Evolutionary conservation across 2,888 invertebrate genomes (phyloP).

Genomic region (Lasioglossum zephyrum): DNA sequence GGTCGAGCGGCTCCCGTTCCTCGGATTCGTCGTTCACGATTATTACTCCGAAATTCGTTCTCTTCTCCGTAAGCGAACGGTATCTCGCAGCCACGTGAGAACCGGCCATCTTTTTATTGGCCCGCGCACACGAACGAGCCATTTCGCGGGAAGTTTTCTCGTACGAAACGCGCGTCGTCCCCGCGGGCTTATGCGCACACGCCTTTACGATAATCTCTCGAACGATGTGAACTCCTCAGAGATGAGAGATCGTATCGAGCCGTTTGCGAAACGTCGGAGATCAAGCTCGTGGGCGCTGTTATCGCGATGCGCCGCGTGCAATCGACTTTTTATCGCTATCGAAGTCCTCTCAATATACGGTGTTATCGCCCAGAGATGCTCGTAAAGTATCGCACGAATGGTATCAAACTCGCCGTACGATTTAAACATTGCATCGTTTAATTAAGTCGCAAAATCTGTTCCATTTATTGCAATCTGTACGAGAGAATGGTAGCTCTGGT

Average conservation of each 20-base stretch:
- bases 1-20: constrained; percentile 68
- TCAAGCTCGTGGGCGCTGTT: constrained; percentile 8
- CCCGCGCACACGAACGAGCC: constrained; percentile 26
- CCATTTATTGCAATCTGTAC: not conserved
- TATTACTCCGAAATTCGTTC: constrained; percentile 68
- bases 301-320: constrained; percentile 6
- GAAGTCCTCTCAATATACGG: not conserved
- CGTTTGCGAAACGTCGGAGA: constrained; percentile 1
- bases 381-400: not conserved
- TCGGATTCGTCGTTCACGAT: constrained; percentile 66
- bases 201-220: constrained; percentile 47
- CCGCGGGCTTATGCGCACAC: constrained; percentile 6
- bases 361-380: not conserved
- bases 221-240: constrained; percentile 8
- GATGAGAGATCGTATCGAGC: constrained; percentile 18
- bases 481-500: not conserved
- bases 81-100: constrained; percentile 24
- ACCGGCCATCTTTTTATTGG: constrained; percentile 56
- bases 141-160: constrained; percentile 43
- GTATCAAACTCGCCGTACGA: not conserved
- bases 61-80: not conserved
- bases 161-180: constrained; percentile 20
- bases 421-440: not conserved
- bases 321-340: constrained; percentile 27
- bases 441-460: not conserved